Percentiles rank a stretch among this genome's conserved stretches.
Conservation (phyloP, 1,140 invertebrate species). For the Sitobion miscanthi region DNA sequence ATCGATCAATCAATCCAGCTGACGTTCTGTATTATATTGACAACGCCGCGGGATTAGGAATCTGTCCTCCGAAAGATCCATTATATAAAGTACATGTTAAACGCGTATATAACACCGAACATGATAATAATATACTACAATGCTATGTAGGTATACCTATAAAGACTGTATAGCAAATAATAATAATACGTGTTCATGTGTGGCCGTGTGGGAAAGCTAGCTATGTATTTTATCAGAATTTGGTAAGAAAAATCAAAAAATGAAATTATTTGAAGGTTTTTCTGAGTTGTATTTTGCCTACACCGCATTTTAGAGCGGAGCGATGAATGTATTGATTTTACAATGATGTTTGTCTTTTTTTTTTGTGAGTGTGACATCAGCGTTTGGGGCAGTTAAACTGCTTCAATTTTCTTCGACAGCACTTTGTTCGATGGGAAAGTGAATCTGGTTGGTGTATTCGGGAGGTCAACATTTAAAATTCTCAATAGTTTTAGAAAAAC, state of each 20-base stretch:
- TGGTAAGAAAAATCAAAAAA: neutral
- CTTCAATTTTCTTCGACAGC: no score
- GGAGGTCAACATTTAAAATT: no score
- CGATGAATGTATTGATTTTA: no score
- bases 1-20: neutral
- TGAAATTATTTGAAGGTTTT: neutral
- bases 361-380: no score
- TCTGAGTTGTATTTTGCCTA: neutral
- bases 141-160: neutral
- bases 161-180: neutral
- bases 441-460: no score
- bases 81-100: slow-evolving; percentile 8
- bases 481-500: no score
- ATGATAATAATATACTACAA: neutral
- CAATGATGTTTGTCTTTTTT: no score
- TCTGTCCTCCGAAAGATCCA: neutral
- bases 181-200: neutral
- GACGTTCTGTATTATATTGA: neutral
- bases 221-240: neutral
- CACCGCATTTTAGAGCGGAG: no score
- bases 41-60: neutral
- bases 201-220: neutral
- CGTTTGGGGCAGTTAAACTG: no score
- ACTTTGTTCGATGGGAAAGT: no score
- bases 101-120: neutral